phyloP scores from a whole-genome alignment of 2,888 invertebrate species.

The Cephonodes hylas region DNA sequence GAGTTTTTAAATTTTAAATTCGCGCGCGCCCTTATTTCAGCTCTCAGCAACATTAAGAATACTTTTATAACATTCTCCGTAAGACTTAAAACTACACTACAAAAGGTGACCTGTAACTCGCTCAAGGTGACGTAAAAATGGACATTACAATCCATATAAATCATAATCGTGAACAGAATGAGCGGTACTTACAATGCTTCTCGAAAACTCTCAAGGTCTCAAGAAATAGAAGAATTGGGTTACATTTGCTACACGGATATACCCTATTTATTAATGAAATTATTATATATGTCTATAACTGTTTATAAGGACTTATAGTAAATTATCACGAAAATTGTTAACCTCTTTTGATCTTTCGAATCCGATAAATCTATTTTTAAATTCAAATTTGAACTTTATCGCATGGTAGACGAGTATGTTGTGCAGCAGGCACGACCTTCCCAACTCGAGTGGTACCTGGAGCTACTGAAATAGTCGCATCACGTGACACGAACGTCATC shows the following conservation, averaged over 20 bases:
- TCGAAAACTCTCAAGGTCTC: background rate
- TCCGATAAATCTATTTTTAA: background rate
- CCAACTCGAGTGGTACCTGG: conserved; percentile 6
- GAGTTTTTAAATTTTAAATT: background rate
- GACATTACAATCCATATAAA: background rate
- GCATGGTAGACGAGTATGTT: background rate
- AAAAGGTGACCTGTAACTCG: background rate
- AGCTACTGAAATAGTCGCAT: conserved; percentile 17
- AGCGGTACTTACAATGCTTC: background rate
- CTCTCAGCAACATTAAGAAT: background rate
- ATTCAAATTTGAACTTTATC: background rate
- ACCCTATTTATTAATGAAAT: too few species aligned
- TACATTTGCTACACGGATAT: background rate
- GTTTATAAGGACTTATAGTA: background rate
- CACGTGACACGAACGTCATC: conserved; percentile 32
- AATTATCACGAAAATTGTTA: background rate
- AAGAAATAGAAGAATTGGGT: background rate
- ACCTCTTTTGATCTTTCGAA: background rate
- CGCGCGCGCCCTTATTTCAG: background rate
- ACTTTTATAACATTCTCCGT: background rate
- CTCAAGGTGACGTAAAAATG: background rate
- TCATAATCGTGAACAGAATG: background rate
- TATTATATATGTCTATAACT: background rate
- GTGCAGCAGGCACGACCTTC: background rate
- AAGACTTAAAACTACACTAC: background rate